Evolutionary conservation across 2,797 vertebrate species (phyloP).

Genomic region (Hipposideros larvatus): DNA sequence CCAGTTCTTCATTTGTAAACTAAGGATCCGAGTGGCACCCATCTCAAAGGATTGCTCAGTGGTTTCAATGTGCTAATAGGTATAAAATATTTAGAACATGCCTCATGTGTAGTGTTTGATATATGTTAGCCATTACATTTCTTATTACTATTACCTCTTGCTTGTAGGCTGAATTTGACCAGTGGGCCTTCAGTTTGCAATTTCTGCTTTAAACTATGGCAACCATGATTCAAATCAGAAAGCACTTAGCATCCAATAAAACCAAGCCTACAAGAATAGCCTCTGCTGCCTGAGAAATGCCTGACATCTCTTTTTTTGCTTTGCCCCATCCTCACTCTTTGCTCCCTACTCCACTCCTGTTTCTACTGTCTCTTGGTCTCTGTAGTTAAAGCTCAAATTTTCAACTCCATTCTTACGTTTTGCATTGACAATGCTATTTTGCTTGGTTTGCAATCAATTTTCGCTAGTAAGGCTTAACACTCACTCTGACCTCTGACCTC

Average conservation of each 20-base stretch:
- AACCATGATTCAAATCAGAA: not conserved
- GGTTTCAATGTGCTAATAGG: not conserved
- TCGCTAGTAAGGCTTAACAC: not conserved
- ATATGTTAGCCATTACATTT: not conserved
- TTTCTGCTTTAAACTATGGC: conserved; percentile 4
- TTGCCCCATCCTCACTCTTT: not conserved
- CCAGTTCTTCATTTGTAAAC: not conserved
- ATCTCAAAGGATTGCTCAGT: not conserved
- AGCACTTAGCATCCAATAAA: not conserved
- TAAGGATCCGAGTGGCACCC: not conserved
- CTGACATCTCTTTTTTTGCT: not conserved
- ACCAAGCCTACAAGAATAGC: not conserved
- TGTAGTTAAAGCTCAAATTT: not conserved
- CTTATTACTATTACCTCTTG: not conserved
- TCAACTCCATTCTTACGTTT: not conserved
- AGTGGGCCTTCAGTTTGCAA: not conserved
- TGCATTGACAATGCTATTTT: not conserved
- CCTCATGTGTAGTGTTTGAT: not conserved
- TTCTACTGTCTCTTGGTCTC: not conserved
- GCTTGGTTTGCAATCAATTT: conserved; percentile 4
- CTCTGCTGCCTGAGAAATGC: not conserved
- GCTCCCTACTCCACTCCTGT: not conserved
- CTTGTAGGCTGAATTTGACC: not conserved
- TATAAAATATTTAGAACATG: not conserved
- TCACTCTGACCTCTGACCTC: not conserved